These are phyloP conservation scores for Dryocosmus kuriphilus DNA, from an alignment of 2,888 invertebrate genomes.

Conservation along the genomic window DNA sequence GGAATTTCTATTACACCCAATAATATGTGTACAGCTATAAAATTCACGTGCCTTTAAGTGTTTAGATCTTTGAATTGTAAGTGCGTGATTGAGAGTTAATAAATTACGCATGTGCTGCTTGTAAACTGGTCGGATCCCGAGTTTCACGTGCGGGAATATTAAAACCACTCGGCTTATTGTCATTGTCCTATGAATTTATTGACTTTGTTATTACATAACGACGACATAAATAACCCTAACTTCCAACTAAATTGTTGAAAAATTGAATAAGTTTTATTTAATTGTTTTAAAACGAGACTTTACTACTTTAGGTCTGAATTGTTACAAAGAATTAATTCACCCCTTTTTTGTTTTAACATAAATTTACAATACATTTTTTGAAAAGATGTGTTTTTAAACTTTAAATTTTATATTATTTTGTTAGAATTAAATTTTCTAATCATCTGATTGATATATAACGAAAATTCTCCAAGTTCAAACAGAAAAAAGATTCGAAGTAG, in stretches of 20 bases:
- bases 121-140: background rate
- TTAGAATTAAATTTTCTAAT: too few relatives aligned
- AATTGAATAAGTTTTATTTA: background rate
- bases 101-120: background rate
- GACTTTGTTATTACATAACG: background rate
- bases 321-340: too few relatives aligned
- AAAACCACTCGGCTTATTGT: background rate
- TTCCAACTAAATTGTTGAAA: background rate
- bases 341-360: too few relatives aligned
- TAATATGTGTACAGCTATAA: background rate
- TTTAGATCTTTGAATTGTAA: constrained; percentile 5
- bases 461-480: too few relatives aligned
- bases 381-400: too few relatives aligned
- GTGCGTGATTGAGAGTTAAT: background rate
- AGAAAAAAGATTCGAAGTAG: too few relatives aligned
- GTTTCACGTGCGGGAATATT: background rate
- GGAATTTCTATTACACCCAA: constrained; percentile 18
- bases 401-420: too few relatives aligned
- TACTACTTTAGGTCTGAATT: too few relatives aligned
- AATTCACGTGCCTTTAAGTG: background rate
- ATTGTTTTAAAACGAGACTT: too few relatives aligned
- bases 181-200: background rate
- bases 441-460: too few relatives aligned
- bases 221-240: background rate
- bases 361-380: too few relatives aligned